Base-by-base conservation (phyloP, 2,888 invertebrate species). In the Drosophila testacea region DNA sequence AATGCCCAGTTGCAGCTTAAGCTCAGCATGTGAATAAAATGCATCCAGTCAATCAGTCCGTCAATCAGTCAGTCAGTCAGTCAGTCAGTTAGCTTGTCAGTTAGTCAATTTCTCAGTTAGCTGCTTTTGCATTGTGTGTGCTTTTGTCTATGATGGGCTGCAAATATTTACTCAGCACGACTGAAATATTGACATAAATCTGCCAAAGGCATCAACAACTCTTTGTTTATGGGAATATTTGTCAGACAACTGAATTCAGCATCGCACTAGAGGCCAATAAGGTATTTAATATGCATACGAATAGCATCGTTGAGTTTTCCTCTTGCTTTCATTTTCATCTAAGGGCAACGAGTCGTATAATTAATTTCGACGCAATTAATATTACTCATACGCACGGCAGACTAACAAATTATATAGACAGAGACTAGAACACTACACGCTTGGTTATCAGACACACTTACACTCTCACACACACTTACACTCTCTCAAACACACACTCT, bases 331-430 rank as follows among this genome's bases (percentile, higher is more conserved):
- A 57, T 32, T 61, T 32, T 56, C 48, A 44, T 32, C 56, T 47
- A 62, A 52, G 39, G 71, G 67, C 81, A 78, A 66, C 70, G 73
- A 65, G 68, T 79, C 83, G 78, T 88, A 78, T 89, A 78, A 89
- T 88, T 88, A 88, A 83, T 87, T 83, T 79, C 72, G 52, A 38
- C 56, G 68, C 73, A 75, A 88, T 83, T 84, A 74, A 74, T 76
- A 77, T 80, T 70, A 67, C 80, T 72, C 74, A 84, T 65, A 79
- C 76, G 79, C 46, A 34, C 11, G 30, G 13, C 27, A 50, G 34
- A 41, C 65, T 42, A 34, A 54, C 46, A 70, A 79, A 69, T 59
- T 39, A 36, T 51, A 66, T 72, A 63, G 63, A 59, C 28, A 59
- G 16, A 55, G 48, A 61, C 60, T 32, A 54, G 59, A 39, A 74